Evolutionary conservation across 1,140 invertebrate species (phyloP).

Genomic region (Apis florea): DNA sequence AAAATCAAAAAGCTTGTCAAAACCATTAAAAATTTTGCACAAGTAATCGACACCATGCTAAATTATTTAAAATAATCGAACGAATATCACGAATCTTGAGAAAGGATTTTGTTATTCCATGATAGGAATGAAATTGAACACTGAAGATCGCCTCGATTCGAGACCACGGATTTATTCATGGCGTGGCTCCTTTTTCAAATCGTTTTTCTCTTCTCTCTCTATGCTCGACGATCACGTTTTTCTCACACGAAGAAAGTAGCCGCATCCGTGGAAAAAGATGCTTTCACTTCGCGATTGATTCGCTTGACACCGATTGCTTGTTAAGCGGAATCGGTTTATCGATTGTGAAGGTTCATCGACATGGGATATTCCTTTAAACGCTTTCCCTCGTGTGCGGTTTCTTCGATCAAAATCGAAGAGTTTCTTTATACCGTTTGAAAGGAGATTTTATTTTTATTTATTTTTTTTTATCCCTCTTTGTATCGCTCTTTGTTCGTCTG

Average conservation of each 20-base stretch:
- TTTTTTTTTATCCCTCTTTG: too few species aligned
- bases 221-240: constrained; percentile 25
- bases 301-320: background rate
- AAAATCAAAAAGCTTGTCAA: constrained; percentile 5
- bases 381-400: background rate
- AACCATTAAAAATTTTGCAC: constrained; percentile 7
- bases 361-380: background rate
- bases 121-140: constrained; percentile 1
- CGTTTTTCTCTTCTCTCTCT: constrained; percentile 32
- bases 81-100: background rate
- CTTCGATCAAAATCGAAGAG: background rate
- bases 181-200: background rate
- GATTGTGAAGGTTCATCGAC: background rate
- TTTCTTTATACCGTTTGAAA: background rate
- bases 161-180: constrained; percentile 49
- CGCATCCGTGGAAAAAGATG: constrained; percentile 43
- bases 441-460: too few species aligned
- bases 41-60: background rate
- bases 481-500: too few species aligned
- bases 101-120: background rate
- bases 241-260: constrained; percentile 38
- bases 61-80: too few species aligned
- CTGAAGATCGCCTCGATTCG: constrained; percentile 39
- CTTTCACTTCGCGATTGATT: constrained; percentile 42
- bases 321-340: background rate